phyloP scores from a whole-genome alignment of 2,797 vertebrate species.

The Acanthurus lineatus region DNA sequence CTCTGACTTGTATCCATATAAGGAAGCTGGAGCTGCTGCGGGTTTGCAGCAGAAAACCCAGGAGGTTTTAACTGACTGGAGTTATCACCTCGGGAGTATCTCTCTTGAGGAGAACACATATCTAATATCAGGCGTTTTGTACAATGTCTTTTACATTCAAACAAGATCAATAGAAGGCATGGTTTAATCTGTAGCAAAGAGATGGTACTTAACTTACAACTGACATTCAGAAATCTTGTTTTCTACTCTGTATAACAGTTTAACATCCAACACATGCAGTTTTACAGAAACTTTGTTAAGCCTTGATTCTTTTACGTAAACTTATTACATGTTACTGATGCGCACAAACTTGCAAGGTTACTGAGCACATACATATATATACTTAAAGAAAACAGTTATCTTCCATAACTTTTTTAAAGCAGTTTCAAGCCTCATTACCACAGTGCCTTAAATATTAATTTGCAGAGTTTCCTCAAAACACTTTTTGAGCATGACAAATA shows the following conservation, averaged over 20 bases:
- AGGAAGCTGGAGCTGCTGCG: background rate
- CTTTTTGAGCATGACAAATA: background rate
- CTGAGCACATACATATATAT: constrained; percentile 11
- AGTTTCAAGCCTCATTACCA: background rate
- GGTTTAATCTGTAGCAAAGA: constrained; percentile 48
- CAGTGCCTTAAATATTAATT: constrained; percentile 62
- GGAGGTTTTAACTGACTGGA: constrained; percentile 33
- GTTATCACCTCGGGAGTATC: background rate
- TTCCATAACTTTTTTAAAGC: background rate
- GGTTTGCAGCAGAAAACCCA: constrained; percentile 11
- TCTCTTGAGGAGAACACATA: constrained; percentile 9
- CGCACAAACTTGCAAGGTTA: constrained; percentile 22
- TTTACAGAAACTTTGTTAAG: constrained; percentile 20
- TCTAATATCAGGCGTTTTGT: too few species aligned
- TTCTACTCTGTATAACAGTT: background rate
- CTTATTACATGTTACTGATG: constrained; percentile 20
- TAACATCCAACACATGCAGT: constrained; percentile 1
- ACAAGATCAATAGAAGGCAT: too few species aligned
- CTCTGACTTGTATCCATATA: constrained; percentile 21
- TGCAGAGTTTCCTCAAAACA: too few species aligned
- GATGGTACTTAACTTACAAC: constrained; percentile 15
- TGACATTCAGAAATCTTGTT: constrained; percentile 30
- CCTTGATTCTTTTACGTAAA: background rate
- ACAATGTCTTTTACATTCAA: too few species aligned
- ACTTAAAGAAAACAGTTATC: constrained; percentile 2